phyloP scores from a whole-genome alignment of 2,888 invertebrate species.

The Galerucella calmariensis region DNA sequence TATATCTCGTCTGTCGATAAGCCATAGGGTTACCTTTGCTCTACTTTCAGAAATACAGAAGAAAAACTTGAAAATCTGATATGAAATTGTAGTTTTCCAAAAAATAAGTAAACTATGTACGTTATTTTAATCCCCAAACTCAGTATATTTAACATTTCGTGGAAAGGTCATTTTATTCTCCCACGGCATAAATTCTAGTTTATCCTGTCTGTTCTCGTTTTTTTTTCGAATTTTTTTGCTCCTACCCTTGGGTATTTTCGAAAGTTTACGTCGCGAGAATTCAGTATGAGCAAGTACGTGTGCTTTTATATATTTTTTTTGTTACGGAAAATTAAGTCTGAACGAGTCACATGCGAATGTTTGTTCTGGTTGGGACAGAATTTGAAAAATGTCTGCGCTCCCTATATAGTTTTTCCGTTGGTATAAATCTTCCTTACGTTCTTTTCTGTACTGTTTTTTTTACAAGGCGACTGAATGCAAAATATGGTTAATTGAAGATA shows the following conservation, averaged over 20 bases:
- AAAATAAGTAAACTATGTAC: background rate
- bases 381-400: slow-evolving; percentile 29
- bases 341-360: slow-evolving; percentile 34
- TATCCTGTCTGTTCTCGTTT: slow-evolving; percentile 20
- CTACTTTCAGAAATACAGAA: background rate
- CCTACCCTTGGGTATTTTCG: slow-evolving; percentile 26
- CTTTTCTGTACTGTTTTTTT: slow-evolving; percentile 20
- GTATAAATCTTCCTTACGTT: slow-evolving; percentile 28
- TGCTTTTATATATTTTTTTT: slow-evolving; percentile 31
- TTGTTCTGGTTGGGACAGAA: slow-evolving; percentile 35
- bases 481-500: background rate
- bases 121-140: background rate
- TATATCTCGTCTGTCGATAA: too few species aligned
- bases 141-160: background rate
- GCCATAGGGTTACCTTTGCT: too few species aligned
- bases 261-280: slow-evolving; percentile 34
- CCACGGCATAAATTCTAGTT: slow-evolving; percentile 1
- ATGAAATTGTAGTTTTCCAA: background rate
- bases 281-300: slow-evolving; percentile 33
- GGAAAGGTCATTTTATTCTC: slow-evolving; percentile 4
- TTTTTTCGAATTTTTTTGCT: slow-evolving; percentile 21
- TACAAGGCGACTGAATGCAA: slow-evolving; percentile 3
- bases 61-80: background rate
- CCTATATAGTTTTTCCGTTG: slow-evolving; percentile 29
- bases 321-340: slow-evolving; percentile 36